Evolutionary conservation across 1,140 invertebrate species (phyloP).

Genomic region (Oscheius sp.): DNA sequence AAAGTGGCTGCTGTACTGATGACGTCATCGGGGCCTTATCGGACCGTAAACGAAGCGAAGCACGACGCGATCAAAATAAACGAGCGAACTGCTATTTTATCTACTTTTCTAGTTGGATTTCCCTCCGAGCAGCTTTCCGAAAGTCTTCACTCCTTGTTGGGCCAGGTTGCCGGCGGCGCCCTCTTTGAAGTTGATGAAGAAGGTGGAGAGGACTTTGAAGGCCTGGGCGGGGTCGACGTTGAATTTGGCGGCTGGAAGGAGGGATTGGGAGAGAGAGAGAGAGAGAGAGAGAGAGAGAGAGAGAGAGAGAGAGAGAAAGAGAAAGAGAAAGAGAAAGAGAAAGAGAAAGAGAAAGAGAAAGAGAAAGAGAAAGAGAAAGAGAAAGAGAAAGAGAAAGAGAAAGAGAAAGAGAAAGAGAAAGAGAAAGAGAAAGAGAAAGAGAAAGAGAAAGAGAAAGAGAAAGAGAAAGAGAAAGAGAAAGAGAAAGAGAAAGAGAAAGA

Average conservation of each 20-base stretch:
- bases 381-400: background rate
- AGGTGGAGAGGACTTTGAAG: conserved; percentile 30
- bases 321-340: too few relatives aligned
- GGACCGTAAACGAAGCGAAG: too few relatives aligned
- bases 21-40: too few relatives aligned
- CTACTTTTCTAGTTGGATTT: too few relatives aligned
- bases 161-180: conserved; percentile 13
- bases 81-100: too few relatives aligned
- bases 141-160: conserved; percentile 10
- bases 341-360: background rate
- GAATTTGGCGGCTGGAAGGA: conserved; percentile 27
- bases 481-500: background rate
- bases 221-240: conserved; percentile 26
- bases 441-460: background rate
- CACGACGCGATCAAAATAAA: too few relatives aligned
- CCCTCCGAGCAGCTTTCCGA: conserved; percentile 12
- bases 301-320: background rate
- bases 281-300: background rate
- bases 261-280: background rate
- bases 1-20: too few relatives aligned
- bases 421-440: background rate
- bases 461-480: background rate
- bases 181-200: conserved; percentile 30
- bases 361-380: background rate
- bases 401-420: background rate